Evolutionary conservation across 2,888 invertebrate genomes (phyloP), one percentile per base, ranked within the genome.

Genomic region (Polyploca ridens): DNA sequence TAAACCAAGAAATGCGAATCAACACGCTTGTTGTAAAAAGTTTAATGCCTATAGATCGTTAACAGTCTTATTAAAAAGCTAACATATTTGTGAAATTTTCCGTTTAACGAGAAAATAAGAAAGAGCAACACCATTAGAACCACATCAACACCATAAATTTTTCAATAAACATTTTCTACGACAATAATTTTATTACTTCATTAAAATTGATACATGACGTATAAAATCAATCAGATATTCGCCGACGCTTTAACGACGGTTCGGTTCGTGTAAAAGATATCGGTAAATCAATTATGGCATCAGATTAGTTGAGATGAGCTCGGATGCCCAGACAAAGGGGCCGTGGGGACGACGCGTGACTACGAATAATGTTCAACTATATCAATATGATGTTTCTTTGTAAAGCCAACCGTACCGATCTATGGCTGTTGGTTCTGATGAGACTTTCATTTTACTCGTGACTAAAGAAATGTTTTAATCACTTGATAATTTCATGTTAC

Each of bases 271-370:
- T 74, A 73, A 78, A 77, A 80, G 79, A 76, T 80, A 83, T 84
- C 80, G 66, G 73, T 79, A 74, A 81, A 84, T 74, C 87, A 88
- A 88, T 90, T 89, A 89, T 81, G 81, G 86, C 86, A 83, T 88
- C 86, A 91, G 91, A 91, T 93, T 91, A 91, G 86, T 69, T 62
- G 73, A 89, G 90, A 90, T 92, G 88, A 90, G 89, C 87, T 75
- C 65, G 74, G 75, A 73, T 69, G 73, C 71, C 64, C 66, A 69
- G 71, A 84, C 88, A 90, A 90, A 88, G 84, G 83, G 82, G 79
- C 67, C 77, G 72, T 77, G 72, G 70, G 79, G 76, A 75, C 71
- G 70, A 81, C 76, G 84, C 90, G 91, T 93, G 93, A 87, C 90
- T 82, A 63, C 65, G 90, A 91, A 93, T 93, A 90, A 86, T 79